Evolutionary conservation across 2,797 vertebrate species (phyloP).

Genomic region (Macropus fuliginosus): DNA sequence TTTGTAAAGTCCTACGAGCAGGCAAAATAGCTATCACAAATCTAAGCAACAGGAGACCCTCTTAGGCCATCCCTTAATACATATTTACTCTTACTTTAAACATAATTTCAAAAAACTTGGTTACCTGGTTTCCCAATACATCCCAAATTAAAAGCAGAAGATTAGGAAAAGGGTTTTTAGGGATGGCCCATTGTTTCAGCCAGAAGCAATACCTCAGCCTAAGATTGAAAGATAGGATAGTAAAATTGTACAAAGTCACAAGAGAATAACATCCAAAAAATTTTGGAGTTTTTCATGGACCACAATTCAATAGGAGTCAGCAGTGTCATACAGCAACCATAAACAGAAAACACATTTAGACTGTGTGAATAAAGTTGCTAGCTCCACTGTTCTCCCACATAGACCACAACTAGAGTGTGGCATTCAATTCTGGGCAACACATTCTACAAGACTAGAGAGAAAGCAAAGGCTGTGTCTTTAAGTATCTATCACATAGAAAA

Average conservation of each 20-base stretch:
- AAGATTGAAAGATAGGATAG: neutral
- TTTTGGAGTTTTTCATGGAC: neutral
- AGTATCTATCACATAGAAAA: neutral
- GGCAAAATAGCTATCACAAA: neutral
- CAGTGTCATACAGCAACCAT: neutral
- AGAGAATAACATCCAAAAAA: neutral
- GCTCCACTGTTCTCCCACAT: no score
- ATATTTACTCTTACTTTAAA: neutral
- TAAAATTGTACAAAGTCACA: neutral
- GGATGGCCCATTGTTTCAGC: neutral
- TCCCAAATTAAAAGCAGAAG: neutral
- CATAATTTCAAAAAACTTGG: neutral
- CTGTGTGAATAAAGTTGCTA: no score
- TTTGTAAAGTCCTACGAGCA: neutral
- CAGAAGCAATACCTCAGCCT: neutral
- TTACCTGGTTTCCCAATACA: neutral
- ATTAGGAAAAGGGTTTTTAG: neutral
- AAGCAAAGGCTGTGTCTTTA: neutral
- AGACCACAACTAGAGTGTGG: neutral
- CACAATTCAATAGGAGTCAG: neutral
- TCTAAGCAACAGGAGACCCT: neutral
- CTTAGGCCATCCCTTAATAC: neutral
- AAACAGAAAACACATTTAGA: neutral
- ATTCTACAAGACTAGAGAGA: neutral
- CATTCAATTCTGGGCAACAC: neutral